Evolutionary conservation across 2,113 vertebrate genomes (phyloP), one percentile per base, ranked within the genome.

Genomic region (Talpa occidentalis): DNA sequence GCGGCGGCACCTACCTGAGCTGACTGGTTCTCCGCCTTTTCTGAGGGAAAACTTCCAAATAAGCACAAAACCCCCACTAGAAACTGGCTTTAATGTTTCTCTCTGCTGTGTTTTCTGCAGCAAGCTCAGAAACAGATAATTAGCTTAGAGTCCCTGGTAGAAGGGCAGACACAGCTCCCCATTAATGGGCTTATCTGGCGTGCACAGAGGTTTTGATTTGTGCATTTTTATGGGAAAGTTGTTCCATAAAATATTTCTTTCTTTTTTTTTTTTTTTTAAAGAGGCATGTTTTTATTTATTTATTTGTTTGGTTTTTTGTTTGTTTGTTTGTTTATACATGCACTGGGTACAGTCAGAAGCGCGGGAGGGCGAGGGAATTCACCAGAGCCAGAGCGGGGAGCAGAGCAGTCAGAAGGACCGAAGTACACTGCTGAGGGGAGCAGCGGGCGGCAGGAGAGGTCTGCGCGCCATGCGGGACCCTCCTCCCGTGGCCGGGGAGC

Each of bases 1-100:
- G 28, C 32, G 28, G n/a, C 49, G 1, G 56, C 30, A 32, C 1
- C n/a, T 32, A 28, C 7, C 19, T 40, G 10, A 3, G 0, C 3
- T 1, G 24, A 49, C 66, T 6, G 66, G 6, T 1, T 76, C 54
- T 42, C 24, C 21, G 16, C 24, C 64, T 15, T 35, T 84, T 62
- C 88, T 32, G 4, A 67, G 47, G 42, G 17, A 56, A n/a, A 15
- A 47, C 69, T n/a, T 73, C 40, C 42, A 77, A 64, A 17, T 11
- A 56, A 92, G 59, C 84, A 40, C 42, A 44, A 42, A 78, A 16
- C 6, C 11, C 14, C 62, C 15, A 15, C 10, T 14, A 11, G 52
- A 69, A 37, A 35, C 74, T 19, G 19, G 44, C 47, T 15, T 47
- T 54, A 10, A 3, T 19, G 8, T 6, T 26, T 62, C 60, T 32